Evolutionary conservation across 53 echinoderm and acorn worm genomes (phyloP), one percentile per base, ranked within the genome.

Genomic region (Zoroaster sp.): DNA sequence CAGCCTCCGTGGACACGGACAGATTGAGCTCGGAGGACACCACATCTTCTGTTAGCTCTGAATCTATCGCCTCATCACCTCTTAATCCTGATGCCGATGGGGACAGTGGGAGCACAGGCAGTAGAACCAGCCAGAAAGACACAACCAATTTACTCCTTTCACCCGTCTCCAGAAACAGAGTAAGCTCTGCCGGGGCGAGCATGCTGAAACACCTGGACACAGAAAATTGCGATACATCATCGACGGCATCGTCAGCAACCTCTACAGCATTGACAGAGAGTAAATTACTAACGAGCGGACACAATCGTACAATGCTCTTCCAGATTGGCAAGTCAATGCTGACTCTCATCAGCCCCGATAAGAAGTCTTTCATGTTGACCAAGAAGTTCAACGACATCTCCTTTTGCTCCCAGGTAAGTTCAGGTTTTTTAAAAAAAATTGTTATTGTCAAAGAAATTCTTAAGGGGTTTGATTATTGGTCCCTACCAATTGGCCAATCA

Each of bases 301-400:
- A 96, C 25, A 96, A 96, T 52, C 72, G 97, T 39, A 98, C 95
- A 5, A 98, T 98, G 95, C 88, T 98, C 37, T 95, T 98, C 70
- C 98, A 98, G 89, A 96, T 98, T 32, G 98, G 95, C 23, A 95
- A 87, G 80, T 86, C 89, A 13, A 87, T 87, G 39, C 86, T 98
- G 81, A 98, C 92, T 28, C 74, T 98, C 21, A 98, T 98, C 74
- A 96, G 98, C 69, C 94, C 94, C 37, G 95, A 95, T 74, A 95
- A 95, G 78, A 98, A 96, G 66, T 96, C 95, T 30, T 93, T 94
- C 54, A 88, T 93, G 85, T 74, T 98, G 68, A 94, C 94, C 40
- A 98, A 96, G 87, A 95, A 95, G 54, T 98, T 95, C 83, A 92
- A 91, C 42, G 98, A 98, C 42, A 98, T 98, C 55, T 98, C 95